Conservation (phyloP, 2,888 invertebrate genomes). For the Apamea epomidion region DNA sequence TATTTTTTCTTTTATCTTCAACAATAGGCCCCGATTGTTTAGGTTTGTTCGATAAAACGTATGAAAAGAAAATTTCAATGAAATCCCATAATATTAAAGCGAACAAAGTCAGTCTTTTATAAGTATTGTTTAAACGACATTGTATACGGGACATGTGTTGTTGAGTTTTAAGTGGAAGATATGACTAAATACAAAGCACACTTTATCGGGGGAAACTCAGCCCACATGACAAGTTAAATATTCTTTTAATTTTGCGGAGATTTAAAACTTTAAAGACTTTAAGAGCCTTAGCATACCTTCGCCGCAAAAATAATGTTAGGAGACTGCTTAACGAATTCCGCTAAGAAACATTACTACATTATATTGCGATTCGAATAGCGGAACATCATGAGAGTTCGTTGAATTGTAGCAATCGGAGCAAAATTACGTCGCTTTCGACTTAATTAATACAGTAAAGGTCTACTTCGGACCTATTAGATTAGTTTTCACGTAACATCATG, state of each 20-base stretch:
- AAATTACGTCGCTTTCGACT: too few species aligned
- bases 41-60: constrained; percentile 25
- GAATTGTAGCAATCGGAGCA: too few species aligned
- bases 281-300: too few species aligned
- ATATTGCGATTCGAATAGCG: too few species aligned
- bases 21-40: constrained; percentile 26
- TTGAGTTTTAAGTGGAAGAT: neutral
- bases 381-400: too few species aligned
- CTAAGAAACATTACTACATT: too few species aligned
- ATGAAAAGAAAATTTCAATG: constrained; percentile 31
- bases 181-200: constrained; percentile 1
- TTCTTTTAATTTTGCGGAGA: neutral
- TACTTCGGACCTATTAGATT: too few species aligned
- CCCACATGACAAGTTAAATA: neutral
- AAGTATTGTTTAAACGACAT: constrained; percentile 35
- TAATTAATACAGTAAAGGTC: too few species aligned
- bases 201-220: neutral
- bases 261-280: too few species aligned
- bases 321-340: too few species aligned
- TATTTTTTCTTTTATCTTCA: constrained; percentile 24
- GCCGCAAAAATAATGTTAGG: too few species aligned
- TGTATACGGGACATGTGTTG: constrained; percentile 6
- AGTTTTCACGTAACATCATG: too few species aligned
- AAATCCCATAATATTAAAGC: constrained; percentile 20
- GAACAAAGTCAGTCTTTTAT: constrained; percentile 29